Percentiles rank a stretch among this genome's conserved stretches.
Evolutionary conservation across 2,113 vertebrate species (phyloP).

Genomic region (Odontophorus gujanensis): DNA sequence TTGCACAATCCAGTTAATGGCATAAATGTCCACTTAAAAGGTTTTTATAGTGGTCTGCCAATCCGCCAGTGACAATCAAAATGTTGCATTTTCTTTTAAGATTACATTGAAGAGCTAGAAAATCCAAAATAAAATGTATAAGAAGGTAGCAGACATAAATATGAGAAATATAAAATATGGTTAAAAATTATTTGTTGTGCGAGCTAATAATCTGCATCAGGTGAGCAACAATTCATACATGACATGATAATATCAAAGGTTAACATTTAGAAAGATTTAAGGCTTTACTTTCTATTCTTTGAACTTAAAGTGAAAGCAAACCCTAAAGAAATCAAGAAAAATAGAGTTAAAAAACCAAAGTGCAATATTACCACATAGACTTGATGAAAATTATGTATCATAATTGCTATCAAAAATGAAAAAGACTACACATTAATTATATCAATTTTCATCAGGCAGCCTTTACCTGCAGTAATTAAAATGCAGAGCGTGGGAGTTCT

Average conservation of each 20-base stretch:
- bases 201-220: neutral
- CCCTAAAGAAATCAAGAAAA: neutral
- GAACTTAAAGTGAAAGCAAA: neutral
- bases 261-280: neutral
- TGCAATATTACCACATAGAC: neutral
- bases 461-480: neutral
- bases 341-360: neutral
- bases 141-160: neutral
- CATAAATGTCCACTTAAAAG: neutral
- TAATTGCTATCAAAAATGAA: neutral
- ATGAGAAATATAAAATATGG: fast-evolving
- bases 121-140: neutral
- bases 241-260: fast-evolving
- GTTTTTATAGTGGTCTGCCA: neutral
- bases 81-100: neutral
- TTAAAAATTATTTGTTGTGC: neutral
- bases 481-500: neutral
- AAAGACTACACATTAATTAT: neutral
- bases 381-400: neutral
- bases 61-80: neutral
- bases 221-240: neutral
- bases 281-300: neutral
- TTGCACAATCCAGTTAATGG: neutral
- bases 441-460: neutral
- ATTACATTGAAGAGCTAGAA: neutral